phyloP scores from a whole-genome alignment of 37 sponge, comb jelly and placozoan genomes.

The Haliclona indistincta region DNA sequence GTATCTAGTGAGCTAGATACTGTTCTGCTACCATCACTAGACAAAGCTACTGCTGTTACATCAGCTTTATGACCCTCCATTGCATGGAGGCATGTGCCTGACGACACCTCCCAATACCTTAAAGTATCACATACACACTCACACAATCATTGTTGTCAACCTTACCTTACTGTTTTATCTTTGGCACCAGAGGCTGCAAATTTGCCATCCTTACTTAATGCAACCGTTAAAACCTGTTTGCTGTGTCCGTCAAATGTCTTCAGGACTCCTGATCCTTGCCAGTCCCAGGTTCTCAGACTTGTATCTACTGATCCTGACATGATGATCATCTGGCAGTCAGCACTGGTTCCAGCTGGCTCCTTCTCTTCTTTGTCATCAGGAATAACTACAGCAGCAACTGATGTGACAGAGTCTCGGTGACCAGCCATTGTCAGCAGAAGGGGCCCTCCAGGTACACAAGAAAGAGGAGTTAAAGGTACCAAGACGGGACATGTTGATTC shows the following conservation, averaged over 20 bases:
- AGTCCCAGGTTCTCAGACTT: conserved; percentile 73
- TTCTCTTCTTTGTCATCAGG: not conserved
- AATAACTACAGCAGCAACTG: conserved; percentile 11
- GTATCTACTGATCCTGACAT: conserved; percentile 66
- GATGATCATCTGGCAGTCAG: conserved; percentile 6
- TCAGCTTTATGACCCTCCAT: conserved; percentile 61
- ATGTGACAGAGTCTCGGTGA: conserved; percentile 54
- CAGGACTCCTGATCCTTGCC: conserved; percentile 40
- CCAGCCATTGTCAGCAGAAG: conserved; percentile 71
- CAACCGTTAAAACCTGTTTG: conserved; percentile 50
- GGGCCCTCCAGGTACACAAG: conserved; percentile 57
- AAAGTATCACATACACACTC: not conserved
- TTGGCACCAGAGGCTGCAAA: conserved; percentile 66
- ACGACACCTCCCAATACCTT: conserved; percentile 52
- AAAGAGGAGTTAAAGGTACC: conserved; percentile 26
- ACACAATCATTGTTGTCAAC: not conserved
- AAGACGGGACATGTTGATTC: conserved; percentile 18
- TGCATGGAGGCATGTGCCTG: conserved; percentile 23
- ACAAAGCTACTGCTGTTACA: conserved; percentile 60
- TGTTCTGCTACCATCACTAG: conserved; percentile 49
- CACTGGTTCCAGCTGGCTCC: not conserved
- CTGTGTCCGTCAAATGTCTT: conserved; percentile 75
- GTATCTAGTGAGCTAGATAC: conserved; percentile 61
- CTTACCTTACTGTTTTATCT: conserved; percentile 69
- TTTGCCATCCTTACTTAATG: conserved; percentile 39